Evolutionary conservation across 2,888 invertebrate species (phyloP).

Genomic region (Amphimallon solstitiale): DNA sequence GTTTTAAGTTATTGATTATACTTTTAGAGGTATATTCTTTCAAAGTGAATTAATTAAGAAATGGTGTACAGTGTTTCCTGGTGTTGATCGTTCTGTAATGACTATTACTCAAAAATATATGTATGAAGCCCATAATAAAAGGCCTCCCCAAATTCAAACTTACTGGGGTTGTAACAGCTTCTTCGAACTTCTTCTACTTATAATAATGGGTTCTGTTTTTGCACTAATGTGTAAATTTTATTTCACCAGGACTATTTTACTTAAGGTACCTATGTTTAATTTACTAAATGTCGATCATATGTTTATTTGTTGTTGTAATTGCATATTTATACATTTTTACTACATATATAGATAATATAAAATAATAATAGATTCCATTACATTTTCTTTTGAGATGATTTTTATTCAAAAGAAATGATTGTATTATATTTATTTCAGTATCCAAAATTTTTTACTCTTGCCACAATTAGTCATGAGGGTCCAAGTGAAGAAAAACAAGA

Average conservation of each 20-base stretch:
- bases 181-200: slow-evolving; percentile 64
- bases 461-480: slow-evolving; percentile 73
- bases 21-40: slow-evolving; percentile 40
- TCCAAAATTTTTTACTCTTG: slow-evolving; percentile 73
- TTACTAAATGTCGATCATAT: background rate
- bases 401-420: slow-evolving; percentile 6
- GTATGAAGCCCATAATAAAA: slow-evolving; percentile 72
- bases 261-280: slow-evolving; percentile 65
- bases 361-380: no score
- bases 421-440: slow-evolving; percentile 42
- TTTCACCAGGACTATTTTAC: slow-evolving; percentile 72
- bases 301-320: no score
- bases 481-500: slow-evolving; percentile 72
- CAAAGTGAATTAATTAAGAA: slow-evolving; percentile 43
- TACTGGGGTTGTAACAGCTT: slow-evolving; percentile 69
- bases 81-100: slow-evolving; percentile 84
- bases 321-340: no score
- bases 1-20: background rate
- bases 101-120: slow-evolving; percentile 82
- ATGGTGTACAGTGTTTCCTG: slow-evolving; percentile 76
- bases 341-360: no score
- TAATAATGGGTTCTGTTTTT: slow-evolving; percentile 72
- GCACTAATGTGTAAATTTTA: slow-evolving; percentile 68
- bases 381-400: no score
- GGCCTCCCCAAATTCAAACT: slow-evolving; percentile 82